Evolutionary conservation across 2,888 invertebrate species (phyloP).

Genomic region (Hermaeophaga mercurialis): DNA sequence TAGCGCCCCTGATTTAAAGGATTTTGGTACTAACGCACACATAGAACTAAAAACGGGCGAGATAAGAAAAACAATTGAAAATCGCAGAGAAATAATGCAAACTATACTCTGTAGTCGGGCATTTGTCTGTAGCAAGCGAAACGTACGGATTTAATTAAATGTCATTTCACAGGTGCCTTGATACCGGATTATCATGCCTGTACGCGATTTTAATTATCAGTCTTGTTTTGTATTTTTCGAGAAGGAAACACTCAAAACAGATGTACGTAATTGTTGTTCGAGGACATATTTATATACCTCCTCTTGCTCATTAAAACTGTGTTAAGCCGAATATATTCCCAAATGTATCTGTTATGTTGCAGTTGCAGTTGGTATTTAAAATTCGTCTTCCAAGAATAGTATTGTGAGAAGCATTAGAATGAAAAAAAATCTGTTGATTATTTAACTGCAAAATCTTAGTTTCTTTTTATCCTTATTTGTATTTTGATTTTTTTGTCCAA

Average conservation of each 20-base stretch:
- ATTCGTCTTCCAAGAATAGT: too few relatives aligned
- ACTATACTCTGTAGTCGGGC: not conserved
- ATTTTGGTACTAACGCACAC: not conserved
- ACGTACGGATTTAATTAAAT: not conserved
- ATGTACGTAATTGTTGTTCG: not conserved
- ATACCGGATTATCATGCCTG: not conserved
- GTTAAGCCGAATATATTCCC: too few relatives aligned
- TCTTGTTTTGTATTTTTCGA: not conserved
- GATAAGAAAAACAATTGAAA: not conserved
- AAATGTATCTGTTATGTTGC: too few relatives aligned
- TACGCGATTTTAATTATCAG: not conserved
- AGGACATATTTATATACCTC: too few relatives aligned
- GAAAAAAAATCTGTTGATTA: too few relatives aligned
- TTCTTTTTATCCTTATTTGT: too few relatives aligned
- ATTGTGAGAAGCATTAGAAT: too few relatives aligned
- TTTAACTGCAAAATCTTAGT: too few relatives aligned
- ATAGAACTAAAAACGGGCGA: not conserved
- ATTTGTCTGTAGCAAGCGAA: not conserved
- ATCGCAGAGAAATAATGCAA: not conserved
- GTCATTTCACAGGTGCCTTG: not conserved
- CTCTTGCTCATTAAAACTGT: not conserved
- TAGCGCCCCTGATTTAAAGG: not conserved
- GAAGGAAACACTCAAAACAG: not conserved
- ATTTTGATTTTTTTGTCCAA: too few relatives aligned
- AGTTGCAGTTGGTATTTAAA: too few relatives aligned